Evolutionary conservation across 2,888 invertebrate genomes (phyloP).

Genomic region (Boloria selene): DNA sequence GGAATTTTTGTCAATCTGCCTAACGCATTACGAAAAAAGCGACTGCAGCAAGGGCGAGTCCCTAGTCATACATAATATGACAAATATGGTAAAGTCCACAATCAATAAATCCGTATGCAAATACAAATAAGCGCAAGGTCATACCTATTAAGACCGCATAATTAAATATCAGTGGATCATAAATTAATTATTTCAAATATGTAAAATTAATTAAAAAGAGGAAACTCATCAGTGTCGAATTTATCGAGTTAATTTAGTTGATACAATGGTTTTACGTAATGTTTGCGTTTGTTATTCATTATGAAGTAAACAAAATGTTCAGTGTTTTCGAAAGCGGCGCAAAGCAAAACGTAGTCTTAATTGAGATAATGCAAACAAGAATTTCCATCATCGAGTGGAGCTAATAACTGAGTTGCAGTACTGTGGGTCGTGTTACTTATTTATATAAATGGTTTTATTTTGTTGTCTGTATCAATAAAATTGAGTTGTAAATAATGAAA

Average conservation of each 20-base stretch:
- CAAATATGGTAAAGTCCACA: background rate
- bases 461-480: slow-evolving; percentile 38
- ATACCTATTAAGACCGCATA: slow-evolving; percentile 33
- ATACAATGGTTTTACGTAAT: slow-evolving; percentile 26
- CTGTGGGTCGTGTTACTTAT: slow-evolving; percentile 36
- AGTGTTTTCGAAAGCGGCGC: slow-evolving; percentile 57
- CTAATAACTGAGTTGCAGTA: slow-evolving; percentile 50
- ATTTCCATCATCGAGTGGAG: slow-evolving; percentile 61
- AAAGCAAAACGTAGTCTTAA: slow-evolving; percentile 78
- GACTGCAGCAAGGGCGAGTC: too few relatives aligned
- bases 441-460: slow-evolving; percentile 41
- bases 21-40: too few relatives aligned
- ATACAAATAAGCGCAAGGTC: slow-evolving; percentile 35
- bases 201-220: slow-evolving; percentile 34
- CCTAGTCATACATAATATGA: too few relatives aligned
- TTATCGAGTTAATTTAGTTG: slow-evolving; percentile 31
- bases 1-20: too few relatives aligned
- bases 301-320: slow-evolving; percentile 63
- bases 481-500: slow-evolving; percentile 15
- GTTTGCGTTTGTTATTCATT: slow-evolving; percentile 40
- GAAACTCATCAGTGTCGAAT: slow-evolving; percentile 33
- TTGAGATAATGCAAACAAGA: slow-evolving; percentile 78
- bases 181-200: slow-evolving; percentile 33
- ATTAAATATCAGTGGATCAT: slow-evolving; percentile 36
- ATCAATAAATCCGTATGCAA: slow-evolving; percentile 6